Percentiles rank a stretch among this genome's conserved stretches.
Evolutionary conservation across 2,113 vertebrate genomes (phyloP).

Genomic region (Tetrao urogallus): DNA sequence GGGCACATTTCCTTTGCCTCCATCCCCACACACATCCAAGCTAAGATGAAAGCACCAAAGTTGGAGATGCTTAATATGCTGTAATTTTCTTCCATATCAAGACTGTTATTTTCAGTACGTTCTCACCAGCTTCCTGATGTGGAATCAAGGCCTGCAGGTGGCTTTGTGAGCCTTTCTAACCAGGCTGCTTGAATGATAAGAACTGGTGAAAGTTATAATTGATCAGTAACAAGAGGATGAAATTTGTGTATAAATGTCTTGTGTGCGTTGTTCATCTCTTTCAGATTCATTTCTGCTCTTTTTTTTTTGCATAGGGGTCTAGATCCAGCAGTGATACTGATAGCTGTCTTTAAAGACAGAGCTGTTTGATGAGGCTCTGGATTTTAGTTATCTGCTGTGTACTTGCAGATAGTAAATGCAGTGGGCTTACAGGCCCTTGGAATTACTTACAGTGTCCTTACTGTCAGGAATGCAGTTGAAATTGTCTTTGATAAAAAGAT

Average conservation of each 20-base stretch:
- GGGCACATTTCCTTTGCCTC: background rate
- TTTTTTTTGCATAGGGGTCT: background rate
- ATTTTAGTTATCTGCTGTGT: background rate
- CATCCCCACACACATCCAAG: background rate
- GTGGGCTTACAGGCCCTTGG: background rate
- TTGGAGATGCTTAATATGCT: background rate
- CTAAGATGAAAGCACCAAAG: background rate
- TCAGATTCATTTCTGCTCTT: background rate
- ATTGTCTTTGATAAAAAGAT: background rate
- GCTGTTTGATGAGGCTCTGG: background rate
- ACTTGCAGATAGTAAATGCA: background rate
- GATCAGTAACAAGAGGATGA: background rate
- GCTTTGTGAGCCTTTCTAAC: background rate
- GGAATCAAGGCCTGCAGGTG: background rate
- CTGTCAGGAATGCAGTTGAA: background rate
- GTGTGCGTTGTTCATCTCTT: background rate
- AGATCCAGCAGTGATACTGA: background rate
- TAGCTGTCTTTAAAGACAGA: background rate
- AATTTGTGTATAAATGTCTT: background rate
- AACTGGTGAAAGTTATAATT: background rate
- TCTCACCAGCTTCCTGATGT: background rate
- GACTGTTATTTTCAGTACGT: background rate
- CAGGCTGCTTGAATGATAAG: background rate
- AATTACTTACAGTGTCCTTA: background rate
- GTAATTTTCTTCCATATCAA: fast-evolving